Conservation (phyloP, 23 tunicate genomes). For the Styela plicata region DNA sequence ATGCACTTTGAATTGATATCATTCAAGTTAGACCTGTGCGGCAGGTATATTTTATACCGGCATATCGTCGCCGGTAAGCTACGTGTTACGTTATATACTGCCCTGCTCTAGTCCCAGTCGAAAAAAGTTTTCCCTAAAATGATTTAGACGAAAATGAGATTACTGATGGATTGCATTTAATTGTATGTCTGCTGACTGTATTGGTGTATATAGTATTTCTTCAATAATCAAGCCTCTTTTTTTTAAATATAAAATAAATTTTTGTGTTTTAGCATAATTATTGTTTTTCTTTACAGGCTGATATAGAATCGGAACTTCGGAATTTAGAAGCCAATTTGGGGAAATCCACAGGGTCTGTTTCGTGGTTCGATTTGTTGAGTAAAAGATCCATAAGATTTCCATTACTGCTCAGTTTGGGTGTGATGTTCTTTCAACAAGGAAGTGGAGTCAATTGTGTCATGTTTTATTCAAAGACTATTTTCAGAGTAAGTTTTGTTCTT, state of each 20-base stretch:
- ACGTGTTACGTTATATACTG: no score
- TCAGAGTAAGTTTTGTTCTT: slow-evolving; percentile 66
- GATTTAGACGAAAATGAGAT: no score
- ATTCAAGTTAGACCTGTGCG: no score
- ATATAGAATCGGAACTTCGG: slow-evolving; percentile 41
- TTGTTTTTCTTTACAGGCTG: slow-evolving; percentile 38
- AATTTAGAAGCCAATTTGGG: slow-evolving; percentile 39
- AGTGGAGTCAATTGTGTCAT: slow-evolving; percentile 72
- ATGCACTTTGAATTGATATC: no score
- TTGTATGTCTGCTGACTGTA: not conserved
- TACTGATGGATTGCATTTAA: not conserved
- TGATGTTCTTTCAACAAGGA: slow-evolving; percentile 83
- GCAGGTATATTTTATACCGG: no score
- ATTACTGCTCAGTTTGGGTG: slow-evolving; percentile 36
- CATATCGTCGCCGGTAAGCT: no score
- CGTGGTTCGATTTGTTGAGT: slow-evolving; percentile 49
- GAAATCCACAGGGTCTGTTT: slow-evolving; percentile 12
- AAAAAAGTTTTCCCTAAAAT: no score
- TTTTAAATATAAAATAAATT: no score
- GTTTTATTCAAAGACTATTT: slow-evolving; percentile 73
- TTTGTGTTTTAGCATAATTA: no score
- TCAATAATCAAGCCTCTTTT: no score
- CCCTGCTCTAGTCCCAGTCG: no score
- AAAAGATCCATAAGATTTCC: slow-evolving; percentile 38
- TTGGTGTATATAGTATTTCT: not conserved